Base-by-base conservation (phyloP, 2,113 vertebrate genomes). In the Hyaena hyaena region DNA sequence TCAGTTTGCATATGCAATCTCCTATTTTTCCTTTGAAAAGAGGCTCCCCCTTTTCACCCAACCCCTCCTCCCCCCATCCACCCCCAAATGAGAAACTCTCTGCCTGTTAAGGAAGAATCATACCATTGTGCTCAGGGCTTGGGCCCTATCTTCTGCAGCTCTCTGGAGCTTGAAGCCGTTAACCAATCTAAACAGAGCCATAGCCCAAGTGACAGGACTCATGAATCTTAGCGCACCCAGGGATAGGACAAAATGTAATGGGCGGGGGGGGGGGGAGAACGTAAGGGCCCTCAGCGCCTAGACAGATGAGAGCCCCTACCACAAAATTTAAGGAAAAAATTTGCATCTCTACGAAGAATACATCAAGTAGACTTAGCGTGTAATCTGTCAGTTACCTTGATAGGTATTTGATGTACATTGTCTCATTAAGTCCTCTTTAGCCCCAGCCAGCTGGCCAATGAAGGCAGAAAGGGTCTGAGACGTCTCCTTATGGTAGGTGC, bases 41-140 rank as follows among this genome's bases (percentile, higher is more conserved):
- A 71, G 33, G 11, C 28, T 69, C 50, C 28, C 10, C 58, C 33
- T 79, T 28, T 35, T 26, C 23, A 65, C 35, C 12, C 1, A 0
- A 12, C 33, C 16, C 4, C 2, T 19, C 5, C 39, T 14, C 10
- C 0, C n/a, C 14, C 85, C 5, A n/a, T 12, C 10, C 0, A 31
- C 14, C 85, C 23, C 16, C 6, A 17, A 1, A 3, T 19, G 23
- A 82, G 61, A 26, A 9, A 26, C 28, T 61, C 26, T 80, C 48
- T 83, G 0, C 73, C 3, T 24, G 2, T 66, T 84, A 35, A 53
- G 50, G 79, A 89, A 92, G 45, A 65, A 74, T 8, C 45, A 31
- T 16, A 35, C 16, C 24, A 28, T 35, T 87, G 61, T 63, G 69
- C 10, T 69, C 6, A 0, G 21, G 55, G 14, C 50, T n/a, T 86